phyloP scores from a whole-genome alignment of 2,888 invertebrate species.

The Synanthedon formicaeformis region DNA sequence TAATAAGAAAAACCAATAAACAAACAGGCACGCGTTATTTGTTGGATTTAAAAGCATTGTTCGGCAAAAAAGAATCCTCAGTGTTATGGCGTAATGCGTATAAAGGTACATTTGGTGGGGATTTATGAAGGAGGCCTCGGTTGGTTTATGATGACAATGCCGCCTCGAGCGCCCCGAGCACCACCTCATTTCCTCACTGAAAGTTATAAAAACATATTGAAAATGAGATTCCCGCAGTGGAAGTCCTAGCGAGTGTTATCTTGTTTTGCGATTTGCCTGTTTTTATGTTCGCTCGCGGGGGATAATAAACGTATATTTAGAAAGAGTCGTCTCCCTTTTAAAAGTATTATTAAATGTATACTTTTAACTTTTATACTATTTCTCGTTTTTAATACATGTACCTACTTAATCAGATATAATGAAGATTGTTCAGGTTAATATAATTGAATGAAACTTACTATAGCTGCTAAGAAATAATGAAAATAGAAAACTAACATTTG shows the following conservation, averaged over 20 bases:
- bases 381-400: background rate
- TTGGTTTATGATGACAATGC: conserved; percentile 69
- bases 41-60: conserved; percentile 51
- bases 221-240: conserved; percentile 64
- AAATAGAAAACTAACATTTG: too few relatives aligned
- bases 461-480: too few relatives aligned
- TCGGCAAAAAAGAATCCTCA: conserved; percentile 29
- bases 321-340: conserved; percentile 9
- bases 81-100: conserved; percentile 65
- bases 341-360: background rate
- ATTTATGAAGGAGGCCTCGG: conserved; percentile 64
- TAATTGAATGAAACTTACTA: too few relatives aligned
- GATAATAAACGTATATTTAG: conserved; percentile 52
- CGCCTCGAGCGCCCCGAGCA: conserved; percentile 47
- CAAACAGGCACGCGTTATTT: conserved; percentile 39
- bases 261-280: conserved; percentile 65
- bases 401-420: too few relatives aligned
- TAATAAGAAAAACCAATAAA: conserved; percentile 10
- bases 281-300: conserved; percentile 48
- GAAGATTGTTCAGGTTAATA: too few relatives aligned
- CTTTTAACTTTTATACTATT: too few relatives aligned
- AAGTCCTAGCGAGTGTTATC: conserved; percentile 63
- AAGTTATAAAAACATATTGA: conserved; percentile 72
- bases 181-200: conserved; percentile 68
- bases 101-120: conserved; percentile 63